Evolutionary conservation across 1,140 invertebrate genomes (phyloP).

Genomic region (Drusus annulatus): DNA sequence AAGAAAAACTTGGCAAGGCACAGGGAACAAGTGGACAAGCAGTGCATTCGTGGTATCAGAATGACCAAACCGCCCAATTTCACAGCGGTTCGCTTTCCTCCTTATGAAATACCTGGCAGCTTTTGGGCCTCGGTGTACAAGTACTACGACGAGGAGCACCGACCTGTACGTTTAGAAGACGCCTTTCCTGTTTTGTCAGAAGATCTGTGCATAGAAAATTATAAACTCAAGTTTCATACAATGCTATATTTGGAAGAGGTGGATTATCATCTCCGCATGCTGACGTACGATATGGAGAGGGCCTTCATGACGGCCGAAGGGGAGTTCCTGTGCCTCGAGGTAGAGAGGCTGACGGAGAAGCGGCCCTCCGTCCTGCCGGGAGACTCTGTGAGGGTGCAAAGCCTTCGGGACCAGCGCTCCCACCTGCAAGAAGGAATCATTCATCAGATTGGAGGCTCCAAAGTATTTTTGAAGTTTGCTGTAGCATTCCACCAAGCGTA

Average conservation of each 20-base stretch:
- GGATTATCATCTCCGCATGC: slow-evolving; percentile 75
- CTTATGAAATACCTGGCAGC: slow-evolving; percentile 73
- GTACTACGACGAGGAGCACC: background rate
- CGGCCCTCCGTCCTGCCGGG: slow-evolving; percentile 88
- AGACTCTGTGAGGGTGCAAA: slow-evolving; percentile 79
- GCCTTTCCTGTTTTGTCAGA: background rate
- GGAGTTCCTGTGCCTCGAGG: slow-evolving; percentile 82
- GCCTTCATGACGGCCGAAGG: slow-evolving; percentile 75
- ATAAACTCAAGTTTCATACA: slow-evolving; percentile 77
- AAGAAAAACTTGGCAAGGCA: background rate
- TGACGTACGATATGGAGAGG: slow-evolving; percentile 79
- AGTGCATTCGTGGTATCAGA: slow-evolving; percentile 3
- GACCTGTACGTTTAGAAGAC: slow-evolving; percentile 41
- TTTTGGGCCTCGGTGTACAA: slow-evolving; percentile 3
- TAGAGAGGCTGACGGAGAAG: slow-evolving; percentile 86
- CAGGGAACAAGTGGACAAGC: background rate
- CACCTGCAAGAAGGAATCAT: slow-evolving; percentile 84
- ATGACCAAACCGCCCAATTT: slow-evolving; percentile 71
- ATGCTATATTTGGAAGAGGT: slow-evolving; percentile 88
- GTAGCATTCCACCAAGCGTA: slow-evolving; percentile 80
- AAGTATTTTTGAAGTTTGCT: slow-evolving; percentile 83
- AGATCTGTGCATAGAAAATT: slow-evolving; percentile 72
- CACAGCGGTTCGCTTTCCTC: slow-evolving; percentile 67
- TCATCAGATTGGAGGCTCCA: slow-evolving; percentile 78
- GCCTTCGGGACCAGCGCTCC: slow-evolving; percentile 64